Evolutionary conservation across 1,140 invertebrate genomes (phyloP), one percentile per base, ranked within the genome.

Genomic region (Neelides sp.): DNA sequence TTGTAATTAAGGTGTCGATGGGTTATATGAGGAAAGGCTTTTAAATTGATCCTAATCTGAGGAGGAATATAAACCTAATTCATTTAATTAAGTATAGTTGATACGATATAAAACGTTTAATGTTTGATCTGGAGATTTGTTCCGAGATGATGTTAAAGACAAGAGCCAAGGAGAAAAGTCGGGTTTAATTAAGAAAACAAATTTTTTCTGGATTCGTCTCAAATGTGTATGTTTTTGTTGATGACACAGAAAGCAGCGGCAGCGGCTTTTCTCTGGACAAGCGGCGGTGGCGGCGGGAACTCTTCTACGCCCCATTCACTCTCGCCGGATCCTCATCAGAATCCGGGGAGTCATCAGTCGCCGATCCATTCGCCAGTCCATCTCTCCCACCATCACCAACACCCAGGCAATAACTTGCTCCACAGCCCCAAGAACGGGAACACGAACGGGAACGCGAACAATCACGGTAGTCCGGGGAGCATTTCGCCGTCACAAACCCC

Each of bases 171-270:
- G n/a, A n/a, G n/a, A n/a, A n/a, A n/a, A n/a, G n/a, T n/a, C n/a
- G n/a, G n/a, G n/a, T n/a, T n/a, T n/a, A n/a, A n/a, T n/a, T n/a
- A n/a, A n/a, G n/a, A n/a, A n/a, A n/a, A n/a, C n/a, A n/a, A n/a
- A n/a, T n/a, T n/a, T n/a, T n/a, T n/a, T n/a, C n/a, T n/a, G n/a
- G n/a, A n/a, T n/a, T n/a, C n/a, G n/a, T n/a, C n/a, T n/a, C n/a
- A n/a, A n/a, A n/a, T n/a, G n/a, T n/a, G n/a, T n/a, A n/a, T n/a
- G n/a, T n/a, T n/a, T n/a, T n/a, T n/a, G n/a, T n/a, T n/a, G n/a
- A n/a, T n/a, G n/a, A 40, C 47, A 24, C 45, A 51, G 49, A 55
- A 55, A 49, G 48, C 41, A n/a, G n/a, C n/a, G n/a, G n/a, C n/a
- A 26, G 44, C 32, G 36, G 34, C 43, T 15, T 51, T 55, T 46